Base-by-base conservation (phyloP, 2,113 vertebrate species). In the Motacilla tschutschensis region DNA sequence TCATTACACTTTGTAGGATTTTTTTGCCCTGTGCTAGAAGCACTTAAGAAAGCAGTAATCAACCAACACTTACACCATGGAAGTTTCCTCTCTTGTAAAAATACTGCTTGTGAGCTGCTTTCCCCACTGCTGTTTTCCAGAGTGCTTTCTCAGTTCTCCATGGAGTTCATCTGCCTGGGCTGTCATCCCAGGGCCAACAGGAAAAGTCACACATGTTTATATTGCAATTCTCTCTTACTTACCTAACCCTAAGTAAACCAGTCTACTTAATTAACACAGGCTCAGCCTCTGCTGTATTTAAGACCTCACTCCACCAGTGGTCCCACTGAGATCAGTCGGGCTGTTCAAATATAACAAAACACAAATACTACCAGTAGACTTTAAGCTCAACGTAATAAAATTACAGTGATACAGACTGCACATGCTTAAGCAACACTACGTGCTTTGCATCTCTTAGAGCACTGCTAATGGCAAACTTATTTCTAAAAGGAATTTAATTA, bases 51-150 rank as follows among this genome's bases (percentile, higher is more conserved):
- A 86, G 75, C 6, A 82, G 35, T 55, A 67, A 76, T 90, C 64
- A 76, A 12, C 53, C 20, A 91, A 76, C 54, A 46, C 69, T 74
- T 79, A 53, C 36, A 57, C 31, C 40, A 51, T 84, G 69, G 72
- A 81, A 54, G n/a, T 73, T 91, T 91, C 72, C 57, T 82, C 78
- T 90, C 20, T 24, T n/a, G 60, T 35, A 64, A 81, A 93, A 91
- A 71, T 58, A 79, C 64, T 82, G 75, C 67, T 88, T 84, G 79
- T 0, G 4, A 88, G 41, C 47, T 53, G 28, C 53, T 81, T 59
- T 73, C 35, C 22, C 33, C 3, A 8, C 26, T 73, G 88, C 67
- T 59, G 16, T 62, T 70, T 82, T 64, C 77, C 72, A 33, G 17
- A 75, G 36, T 17, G 17, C 19, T 92, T 77, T 26, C 73, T 55